A percentile compares a stretch with the other conserved stretches of the same genome.
These are phyloP conservation scores for Eriosoma lanigerum DNA, from an alignment of 1,140 invertebrate genomes.

Conservation along the genomic window DNA sequence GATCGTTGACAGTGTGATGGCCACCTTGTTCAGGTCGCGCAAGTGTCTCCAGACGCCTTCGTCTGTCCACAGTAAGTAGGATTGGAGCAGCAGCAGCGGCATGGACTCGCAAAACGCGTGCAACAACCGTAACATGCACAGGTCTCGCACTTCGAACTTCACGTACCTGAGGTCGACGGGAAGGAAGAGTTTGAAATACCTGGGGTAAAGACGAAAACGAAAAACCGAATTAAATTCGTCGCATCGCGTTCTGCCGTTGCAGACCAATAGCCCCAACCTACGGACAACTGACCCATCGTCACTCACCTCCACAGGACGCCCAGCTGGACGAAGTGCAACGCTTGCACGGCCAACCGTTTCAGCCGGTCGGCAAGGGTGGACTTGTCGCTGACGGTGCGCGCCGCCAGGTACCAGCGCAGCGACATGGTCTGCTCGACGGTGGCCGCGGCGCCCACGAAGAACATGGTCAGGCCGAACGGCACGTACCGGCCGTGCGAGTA, in stretches of 20 bases:
- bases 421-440: conserved; percentile 67
- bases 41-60: conserved; percentile 61
- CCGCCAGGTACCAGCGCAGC: conserved; percentile 59
- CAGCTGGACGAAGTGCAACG: conserved; percentile 75
- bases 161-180: conserved; percentile 81
- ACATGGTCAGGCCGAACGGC: conserved; percentile 67
- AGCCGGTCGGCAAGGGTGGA: conserved; percentile 16
- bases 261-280: too few species aligned
- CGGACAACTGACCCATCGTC: too few species aligned
- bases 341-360: conserved; percentile 60
- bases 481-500: conserved; percentile 66
- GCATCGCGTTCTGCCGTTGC: too few species aligned
- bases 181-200: conserved; percentile 84
- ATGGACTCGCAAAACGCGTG: conserved; percentile 86
- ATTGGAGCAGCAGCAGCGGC: conserved; percentile 81
- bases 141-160: conserved; percentile 74
- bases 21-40: conserved; percentile 78
- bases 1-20: conserved; percentile 77
- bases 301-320: conserved; percentile 74
- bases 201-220: background rate
- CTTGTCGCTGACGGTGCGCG: conserved; percentile 22
- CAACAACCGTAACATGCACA: conserved; percentile 78
- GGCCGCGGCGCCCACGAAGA: conserved; percentile 70
- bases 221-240: too few species aligned
- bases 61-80: conserved; percentile 69